Percentiles rank a stretch among this genome's conserved stretches.
Evolutionary conservation across 1,140 invertebrate genomes (phyloP).

Genomic region (Drosophila novamexicana): DNA sequence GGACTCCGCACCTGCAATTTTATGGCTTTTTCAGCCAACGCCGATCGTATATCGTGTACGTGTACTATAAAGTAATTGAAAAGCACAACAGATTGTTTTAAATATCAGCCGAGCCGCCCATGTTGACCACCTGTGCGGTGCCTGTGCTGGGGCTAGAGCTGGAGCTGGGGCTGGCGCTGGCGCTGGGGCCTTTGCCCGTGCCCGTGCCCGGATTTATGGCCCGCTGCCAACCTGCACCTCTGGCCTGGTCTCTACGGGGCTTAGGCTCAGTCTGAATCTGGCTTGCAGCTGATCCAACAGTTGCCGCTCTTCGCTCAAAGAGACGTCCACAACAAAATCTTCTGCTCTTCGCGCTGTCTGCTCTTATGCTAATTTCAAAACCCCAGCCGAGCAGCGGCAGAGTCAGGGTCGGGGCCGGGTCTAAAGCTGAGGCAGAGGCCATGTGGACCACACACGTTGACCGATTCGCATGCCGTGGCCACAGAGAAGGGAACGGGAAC

Average conservation of each 20-base stretch:
- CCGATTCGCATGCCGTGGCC: conserved; percentile 58
- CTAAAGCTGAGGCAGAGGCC: conserved; percentile 18
- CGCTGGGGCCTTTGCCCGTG: conserved; percentile 15
- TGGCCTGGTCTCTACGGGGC: conserved; percentile 2
- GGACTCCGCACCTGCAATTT: conserved; percentile 46
- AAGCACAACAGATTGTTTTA: conserved; percentile 83
- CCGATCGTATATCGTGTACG: conserved; percentile 75
- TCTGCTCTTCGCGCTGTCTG: conserved; percentile 27
- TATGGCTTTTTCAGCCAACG: conserved; percentile 30
- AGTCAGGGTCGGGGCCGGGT: conserved; percentile 10
- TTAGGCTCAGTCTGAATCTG: conserved; percentile 9
- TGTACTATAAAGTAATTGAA: conserved; percentile 81
- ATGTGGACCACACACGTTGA: conserved; percentile 77
- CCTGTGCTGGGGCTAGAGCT: background rate
- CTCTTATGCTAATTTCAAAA: conserved; percentile 78
- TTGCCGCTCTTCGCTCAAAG: conserved; percentile 36
- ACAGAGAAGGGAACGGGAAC: background rate
- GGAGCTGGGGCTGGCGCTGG: conserved; percentile 19
- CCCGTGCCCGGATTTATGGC: conserved; percentile 77
- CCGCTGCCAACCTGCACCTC: conserved; percentile 23
- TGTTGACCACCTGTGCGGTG: conserved; percentile 76
- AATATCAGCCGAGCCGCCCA: conserved; percentile 78
- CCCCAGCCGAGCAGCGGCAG: conserved; percentile 8
- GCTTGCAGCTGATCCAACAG: conserved; percentile 45
- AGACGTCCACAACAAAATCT: conserved; percentile 31